Percentiles rank a stretch among this genome's conserved stretches.
Evolutionary conservation across 2,113 vertebrate genomes (phyloP).

Genomic region (Protomyctophum bolini): DNA sequence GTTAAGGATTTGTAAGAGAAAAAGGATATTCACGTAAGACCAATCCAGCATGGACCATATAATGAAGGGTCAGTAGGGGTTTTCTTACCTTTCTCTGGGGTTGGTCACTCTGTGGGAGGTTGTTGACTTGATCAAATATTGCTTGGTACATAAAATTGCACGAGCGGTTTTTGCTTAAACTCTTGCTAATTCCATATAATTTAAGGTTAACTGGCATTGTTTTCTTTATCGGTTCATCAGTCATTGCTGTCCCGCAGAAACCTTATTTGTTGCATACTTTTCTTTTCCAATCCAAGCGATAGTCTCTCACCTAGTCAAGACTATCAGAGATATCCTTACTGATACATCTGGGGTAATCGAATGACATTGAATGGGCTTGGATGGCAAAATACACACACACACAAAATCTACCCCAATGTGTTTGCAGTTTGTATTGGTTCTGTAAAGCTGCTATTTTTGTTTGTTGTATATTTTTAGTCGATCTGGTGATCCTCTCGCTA

Average conservation of each 20-base stretch:
- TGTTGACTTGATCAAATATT: constrained; percentile 5
- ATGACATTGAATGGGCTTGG: no score
- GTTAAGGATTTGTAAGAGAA: constrained; percentile 56
- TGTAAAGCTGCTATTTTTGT: no score
- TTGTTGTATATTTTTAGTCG: no score
- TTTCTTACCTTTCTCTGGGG: constrained; percentile 50
- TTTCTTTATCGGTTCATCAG: neutral
- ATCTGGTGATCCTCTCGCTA: no score
- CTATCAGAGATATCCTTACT: no score
- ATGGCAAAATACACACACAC: no score
- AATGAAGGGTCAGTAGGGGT: constrained; percentile 56
- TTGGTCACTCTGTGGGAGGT: constrained; percentile 33
- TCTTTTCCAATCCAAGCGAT: no score
- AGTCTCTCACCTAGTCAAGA: no score
- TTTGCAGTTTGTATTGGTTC: no score
- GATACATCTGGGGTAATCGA: no score
- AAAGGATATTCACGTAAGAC: constrained; percentile 55
- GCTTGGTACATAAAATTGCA: neutral
- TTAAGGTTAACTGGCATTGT: neutral
- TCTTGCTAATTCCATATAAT: neutral
- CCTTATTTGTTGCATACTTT: neutral
- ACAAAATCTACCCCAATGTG: no score
- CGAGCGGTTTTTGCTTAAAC: neutral
- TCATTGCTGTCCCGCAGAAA: neutral
- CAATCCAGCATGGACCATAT: constrained; percentile 58